Evolutionary conservation across 2,888 invertebrate species (phyloP), one percentile per base, ranked within the genome.

Genomic region (Drosophila affinis): DNA sequence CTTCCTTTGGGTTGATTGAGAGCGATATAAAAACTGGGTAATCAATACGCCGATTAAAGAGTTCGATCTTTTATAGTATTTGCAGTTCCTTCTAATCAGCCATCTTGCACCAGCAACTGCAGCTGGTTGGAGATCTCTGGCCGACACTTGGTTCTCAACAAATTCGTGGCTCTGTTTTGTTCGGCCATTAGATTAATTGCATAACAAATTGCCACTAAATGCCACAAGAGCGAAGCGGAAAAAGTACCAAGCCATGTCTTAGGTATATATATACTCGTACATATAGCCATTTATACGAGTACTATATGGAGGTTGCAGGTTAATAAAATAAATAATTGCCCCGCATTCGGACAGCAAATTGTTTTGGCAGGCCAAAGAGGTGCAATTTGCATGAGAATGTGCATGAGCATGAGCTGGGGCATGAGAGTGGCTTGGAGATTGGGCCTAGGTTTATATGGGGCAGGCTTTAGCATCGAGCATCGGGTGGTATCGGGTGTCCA

Each of bases 151-250:
- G 29, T 2, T 29, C 3, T 18, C 9, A 27, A 63, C 46, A 9
- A n/a, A 29, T 52, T 64, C 34, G 63, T 64, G 63, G 52, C 44
- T 62, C n/a, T 52, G 48, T 62, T 34, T 47, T 53, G 21, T n/a
- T 29, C 29, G 61, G 24, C 51, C 62, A 71, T 70, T 61, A 70
- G 61, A 61, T 70, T 55, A 70, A 70, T 70, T 70, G 71, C 70
- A 54, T 32, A 62, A 62, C 62, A 70, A 71, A 70, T 71, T 48
- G 46, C 61, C 56, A 71, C 71, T 59, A 71, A 52, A 27, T 48
- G 39, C 63, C 48, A 54, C 47, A 53, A 48, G 39, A 27, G 48
- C 39, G n/a, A 53, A 48, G 64, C 17, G 63, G 47, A 64, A 64
- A 64, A 64, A 65, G 53, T 64, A 64, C 53, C 21, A 47, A 46